Conservation (phyloP, 1,140 invertebrate genomes). For the Arctopsyche grandis region DNA sequence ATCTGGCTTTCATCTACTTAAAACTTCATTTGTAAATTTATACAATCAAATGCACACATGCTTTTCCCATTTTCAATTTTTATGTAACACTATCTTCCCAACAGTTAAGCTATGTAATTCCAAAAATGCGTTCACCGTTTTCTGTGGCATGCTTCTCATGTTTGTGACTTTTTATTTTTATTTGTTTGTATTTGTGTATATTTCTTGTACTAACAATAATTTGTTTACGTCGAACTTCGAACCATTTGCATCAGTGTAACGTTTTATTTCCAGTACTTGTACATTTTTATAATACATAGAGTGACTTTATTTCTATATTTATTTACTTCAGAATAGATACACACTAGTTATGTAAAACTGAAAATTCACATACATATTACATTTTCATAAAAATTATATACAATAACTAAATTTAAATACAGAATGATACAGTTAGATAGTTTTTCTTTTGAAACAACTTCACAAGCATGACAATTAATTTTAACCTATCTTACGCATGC, state of each 20-base stretch:
- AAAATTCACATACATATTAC: no score
- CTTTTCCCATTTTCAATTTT: constrained; percentile 47
- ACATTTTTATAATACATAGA: not conserved
- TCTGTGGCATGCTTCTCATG: constrained; percentile 49
- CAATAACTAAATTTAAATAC: no score
- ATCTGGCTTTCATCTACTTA: constrained; percentile 28
- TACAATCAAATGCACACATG: constrained; percentile 49
- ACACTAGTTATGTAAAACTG: no score
- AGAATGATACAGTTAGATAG: not conserved
- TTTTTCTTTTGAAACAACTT: not conserved
- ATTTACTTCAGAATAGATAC: no score
- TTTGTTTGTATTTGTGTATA: not conserved
- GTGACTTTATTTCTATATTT: not conserved
- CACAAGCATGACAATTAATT: not conserved
- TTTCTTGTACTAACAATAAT: not conserved
- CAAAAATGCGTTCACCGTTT: constrained; percentile 42
- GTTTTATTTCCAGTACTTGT: not conserved
- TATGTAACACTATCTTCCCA: constrained; percentile 24
- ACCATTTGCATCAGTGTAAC: not conserved
- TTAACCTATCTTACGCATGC: not conserved
- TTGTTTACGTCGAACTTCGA: not conserved
- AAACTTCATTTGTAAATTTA: constrained; percentile 42
- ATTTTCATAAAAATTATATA: no score
- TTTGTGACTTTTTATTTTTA: constrained; percentile 28
- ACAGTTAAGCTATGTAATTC: constrained; percentile 40